Conservation (phyloP, 2,797 vertebrate genomes). For the Philypnodon macrostomus region DNA sequence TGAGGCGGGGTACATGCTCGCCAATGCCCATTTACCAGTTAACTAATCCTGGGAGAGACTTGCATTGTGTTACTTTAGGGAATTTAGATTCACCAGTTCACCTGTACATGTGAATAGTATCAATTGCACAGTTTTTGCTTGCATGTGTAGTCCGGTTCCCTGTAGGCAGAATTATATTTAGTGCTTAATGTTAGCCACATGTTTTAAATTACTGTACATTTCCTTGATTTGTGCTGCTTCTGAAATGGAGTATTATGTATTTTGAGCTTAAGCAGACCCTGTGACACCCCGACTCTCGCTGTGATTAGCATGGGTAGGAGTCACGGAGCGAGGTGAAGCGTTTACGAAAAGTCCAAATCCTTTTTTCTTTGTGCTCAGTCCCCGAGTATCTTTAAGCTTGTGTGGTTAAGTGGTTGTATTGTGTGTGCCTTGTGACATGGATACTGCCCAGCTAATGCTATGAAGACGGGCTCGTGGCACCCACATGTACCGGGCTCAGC, state of each 20-base stretch:
- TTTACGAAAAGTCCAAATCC: constrained; percentile 35
- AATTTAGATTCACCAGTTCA: too few species aligned
- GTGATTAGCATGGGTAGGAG: constrained; percentile 40
- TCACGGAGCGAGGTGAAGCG: constrained; percentile 31
- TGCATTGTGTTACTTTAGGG: too few species aligned
- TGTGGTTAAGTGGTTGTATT: constrained; percentile 48
- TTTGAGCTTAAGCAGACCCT: constrained; percentile 32
- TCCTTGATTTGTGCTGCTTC: constrained; percentile 11
- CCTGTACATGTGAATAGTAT: too few species aligned
- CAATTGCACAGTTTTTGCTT: background rate
- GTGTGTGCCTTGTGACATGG: constrained; percentile 63
- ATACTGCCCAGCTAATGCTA: constrained; percentile 51
- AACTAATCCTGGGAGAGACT: too few species aligned
- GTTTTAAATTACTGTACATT: constrained; percentile 22
- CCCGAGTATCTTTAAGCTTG: constrained; percentile 41
- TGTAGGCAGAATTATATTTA: background rate
- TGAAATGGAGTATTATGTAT: constrained; percentile 20
- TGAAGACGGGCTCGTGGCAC: constrained; percentile 47
- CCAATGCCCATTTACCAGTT: too few species aligned
- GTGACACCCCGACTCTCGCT: constrained; percentile 26
- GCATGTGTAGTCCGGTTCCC: background rate
- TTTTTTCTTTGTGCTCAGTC: constrained; percentile 41
- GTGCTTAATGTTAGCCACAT: constrained; percentile 16
- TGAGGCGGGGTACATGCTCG: too few species aligned
- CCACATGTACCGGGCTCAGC: constrained; percentile 50